Evolutionary conservation across 2,113 vertebrate species (phyloP).

Genomic region (Bothrops jararaca): DNA sequence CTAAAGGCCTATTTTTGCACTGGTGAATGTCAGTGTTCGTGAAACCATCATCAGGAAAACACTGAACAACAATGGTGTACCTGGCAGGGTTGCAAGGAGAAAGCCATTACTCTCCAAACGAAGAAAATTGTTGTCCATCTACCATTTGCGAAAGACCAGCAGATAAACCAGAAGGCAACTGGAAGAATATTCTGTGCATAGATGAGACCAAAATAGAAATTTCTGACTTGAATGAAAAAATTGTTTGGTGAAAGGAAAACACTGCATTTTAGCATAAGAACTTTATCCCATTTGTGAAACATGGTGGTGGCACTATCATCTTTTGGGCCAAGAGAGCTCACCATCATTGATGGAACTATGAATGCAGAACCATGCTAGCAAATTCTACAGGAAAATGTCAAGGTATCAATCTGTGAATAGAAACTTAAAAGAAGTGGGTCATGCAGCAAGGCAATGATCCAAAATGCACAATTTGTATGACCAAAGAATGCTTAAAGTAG

Average conservation of each 20-base stretch:
- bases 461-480: no score
- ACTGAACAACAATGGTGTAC: background rate
- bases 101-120: background rate
- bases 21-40: background rate
- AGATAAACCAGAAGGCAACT: background rate
- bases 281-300: background rate
- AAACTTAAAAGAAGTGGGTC: no score
- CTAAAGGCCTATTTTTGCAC: background rate
- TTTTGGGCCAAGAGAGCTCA: no score
- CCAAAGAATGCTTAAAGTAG: no score
- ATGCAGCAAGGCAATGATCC: no score
- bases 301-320: background rate
- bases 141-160: background rate
- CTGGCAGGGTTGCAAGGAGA: background rate
- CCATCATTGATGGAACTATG: no score
- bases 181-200: background rate
- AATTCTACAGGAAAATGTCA: no score
- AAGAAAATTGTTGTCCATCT: background rate
- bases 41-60: background rate
- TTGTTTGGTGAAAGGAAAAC: background rate
- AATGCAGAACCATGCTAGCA: no score
- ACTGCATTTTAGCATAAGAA: background rate
- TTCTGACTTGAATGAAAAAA: background rate
- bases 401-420: no score
- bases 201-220: background rate